Conservation (phyloP, 2,113 vertebrate genomes). For the Dolichallabes microphthalmus region DNA sequence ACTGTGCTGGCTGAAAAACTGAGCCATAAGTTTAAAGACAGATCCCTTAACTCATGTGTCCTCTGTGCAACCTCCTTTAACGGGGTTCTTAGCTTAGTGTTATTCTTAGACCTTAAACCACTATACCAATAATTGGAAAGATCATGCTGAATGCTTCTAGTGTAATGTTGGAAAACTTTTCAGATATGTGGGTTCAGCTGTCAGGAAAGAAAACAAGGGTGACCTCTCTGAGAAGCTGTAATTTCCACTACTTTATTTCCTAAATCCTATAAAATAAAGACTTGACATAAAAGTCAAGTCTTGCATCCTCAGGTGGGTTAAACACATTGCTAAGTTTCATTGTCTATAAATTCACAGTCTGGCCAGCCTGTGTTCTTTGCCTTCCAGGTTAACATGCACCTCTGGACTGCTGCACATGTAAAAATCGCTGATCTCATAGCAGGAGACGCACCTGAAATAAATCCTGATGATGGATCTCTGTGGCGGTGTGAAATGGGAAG, state of each 20-base stretch:
- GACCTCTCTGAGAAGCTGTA: not conserved
- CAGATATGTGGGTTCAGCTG: not conserved
- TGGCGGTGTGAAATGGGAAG: not conserved
- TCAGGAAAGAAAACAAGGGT: not conserved
- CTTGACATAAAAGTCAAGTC: not conserved
- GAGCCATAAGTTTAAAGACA: not conserved
- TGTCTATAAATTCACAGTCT: constrained; percentile 10
- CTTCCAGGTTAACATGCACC: not conserved
- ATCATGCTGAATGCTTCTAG: not conserved
- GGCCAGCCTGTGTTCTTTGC: not conserved
- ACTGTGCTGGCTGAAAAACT: not conserved
- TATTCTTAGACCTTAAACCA: not conserved
- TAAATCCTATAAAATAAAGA: not conserved
- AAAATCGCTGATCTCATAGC: not conserved
- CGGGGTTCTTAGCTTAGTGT: not conserved
- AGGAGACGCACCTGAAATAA: constrained; percentile 13
- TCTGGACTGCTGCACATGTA: not conserved
- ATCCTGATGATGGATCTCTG: not conserved
- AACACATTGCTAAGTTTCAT: constrained; percentile 11
- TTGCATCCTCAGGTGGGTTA: not conserved
- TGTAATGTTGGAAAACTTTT: not conserved
- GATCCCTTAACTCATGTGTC: not conserved
- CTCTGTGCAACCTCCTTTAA: not conserved
- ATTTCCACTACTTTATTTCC: not conserved
- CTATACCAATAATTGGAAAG: not conserved